Evolutionary conservation across 2,797 vertebrate genomes (phyloP), one percentile per base, ranked within the genome.

Genomic region (Poeciliopsis gracilis): DNA sequence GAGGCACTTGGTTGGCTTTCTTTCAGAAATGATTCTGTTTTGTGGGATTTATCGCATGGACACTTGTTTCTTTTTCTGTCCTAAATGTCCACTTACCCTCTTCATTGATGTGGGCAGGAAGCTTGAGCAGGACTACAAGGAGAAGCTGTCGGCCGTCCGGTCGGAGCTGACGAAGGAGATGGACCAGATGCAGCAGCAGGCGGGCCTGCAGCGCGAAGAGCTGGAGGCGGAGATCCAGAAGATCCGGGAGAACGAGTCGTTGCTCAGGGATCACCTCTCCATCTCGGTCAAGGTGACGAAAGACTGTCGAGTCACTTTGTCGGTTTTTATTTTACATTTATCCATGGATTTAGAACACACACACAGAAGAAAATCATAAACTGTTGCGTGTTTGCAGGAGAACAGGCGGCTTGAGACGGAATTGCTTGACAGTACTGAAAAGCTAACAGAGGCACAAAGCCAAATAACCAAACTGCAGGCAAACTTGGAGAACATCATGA

Each of bases 51-150:
- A 5, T 23, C 33, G 11, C 4, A 13, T 25, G 63, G 8, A 46
- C 46, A 28, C 41, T 45, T 15, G 23, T 70, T 28, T 28, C n/a
- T 15, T 23, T 43, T 69, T 25, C 23, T 25, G 5, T 38, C 47
- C 38, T 43, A 43, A 69, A 43, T 25, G 25, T 70, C 15, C 41
- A 6, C 67, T 2, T 66, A 25, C 1, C n/a, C 30, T 81, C 53
- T 73, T 53, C 73, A 5, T 53, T 8, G 59, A 23, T 57, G 33
- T 85, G 11, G 77, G 9, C 80, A 99, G 98, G 94, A 99, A 97
- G 88, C 94, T 99, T 82, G 97, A 99, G 3, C 96, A 97, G 87
- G 97, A 98, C 12, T 96, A 99, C 93, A 97, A 95, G 89, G 98
- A 99, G n/a, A 95, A 95, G 1, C 90, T 96, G 0, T 79, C 90